Conservation (phyloP, 2,888 invertebrate genomes). For the Byasa hedistus region DNA sequence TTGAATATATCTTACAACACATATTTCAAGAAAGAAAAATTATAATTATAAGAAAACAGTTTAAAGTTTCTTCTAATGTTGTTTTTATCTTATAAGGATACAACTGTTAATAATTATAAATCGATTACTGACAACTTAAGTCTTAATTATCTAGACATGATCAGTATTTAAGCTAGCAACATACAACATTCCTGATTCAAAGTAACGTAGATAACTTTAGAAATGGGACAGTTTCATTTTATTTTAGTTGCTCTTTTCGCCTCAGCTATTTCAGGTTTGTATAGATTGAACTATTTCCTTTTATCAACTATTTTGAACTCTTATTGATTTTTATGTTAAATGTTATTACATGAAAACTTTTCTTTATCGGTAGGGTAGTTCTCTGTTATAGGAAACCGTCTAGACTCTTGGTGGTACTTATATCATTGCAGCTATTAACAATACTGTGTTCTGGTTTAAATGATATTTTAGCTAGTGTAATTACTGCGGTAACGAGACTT, state of each 20-base stretch:
- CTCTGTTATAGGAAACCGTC: no score
- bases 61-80: slow-evolving; percentile 1
- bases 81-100: slow-evolving; percentile 17
- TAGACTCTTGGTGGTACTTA: no score
- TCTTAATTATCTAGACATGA: background rate
- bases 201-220: background rate
- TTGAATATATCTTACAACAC: background rate
- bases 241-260: slow-evolving; percentile 5
- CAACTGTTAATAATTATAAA: slow-evolving; percentile 5
- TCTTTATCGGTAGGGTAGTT: no score
- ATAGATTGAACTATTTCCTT: background rate
- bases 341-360: no score
- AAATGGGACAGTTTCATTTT: slow-evolving; percentile 11
- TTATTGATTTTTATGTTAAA: background rate
- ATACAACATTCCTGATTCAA: background rate
- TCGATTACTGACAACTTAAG: slow-evolving; percentile 13
- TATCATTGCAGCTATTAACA: no score
- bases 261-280: slow-evolving; percentile 5
- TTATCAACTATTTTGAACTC: background rate
- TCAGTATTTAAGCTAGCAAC: slow-evolving; percentile 16
- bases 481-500: no score
- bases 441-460: no score
- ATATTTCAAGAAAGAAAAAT: background rate
- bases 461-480: no score
- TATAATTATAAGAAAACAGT: background rate